Base-by-base conservation (phyloP, 1,140 invertebrate genomes). In the Bombus haemorrhoidalis region DNA sequence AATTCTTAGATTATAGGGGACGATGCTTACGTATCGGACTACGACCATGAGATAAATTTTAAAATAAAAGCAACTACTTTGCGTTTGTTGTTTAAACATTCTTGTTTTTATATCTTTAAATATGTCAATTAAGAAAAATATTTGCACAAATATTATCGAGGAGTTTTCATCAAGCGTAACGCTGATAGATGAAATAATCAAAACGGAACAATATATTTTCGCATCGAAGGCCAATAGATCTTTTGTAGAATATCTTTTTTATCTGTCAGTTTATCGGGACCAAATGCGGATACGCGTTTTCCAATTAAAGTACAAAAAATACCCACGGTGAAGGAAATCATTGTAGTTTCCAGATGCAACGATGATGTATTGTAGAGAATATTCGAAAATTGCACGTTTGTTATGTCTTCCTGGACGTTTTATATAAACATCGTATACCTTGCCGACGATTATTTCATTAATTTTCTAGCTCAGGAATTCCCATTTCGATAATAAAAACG, bases 371-470 rank as follows among this genome's bases (percentile, higher is more conserved):
- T 8, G 6, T 12, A 22, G 22, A 37, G 75, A 25, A 34, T 47
- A 75, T 83, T 64, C n/a, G 32, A 83, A 83, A 74, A 75, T 83
- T 62, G n/a, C 80, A 8, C 32, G 37, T 28, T 41, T 71, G 15
- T 37, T 22, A 62, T 39, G 37, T 2, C 25, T 22, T 25, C 32
- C 28, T 8, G 18, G 3, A 3, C 28, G n/a, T 57, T 12, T 43
- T n/a, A 43, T 28, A 74, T 41, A 53, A 78, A 25, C 22, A 18
- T 68, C 22, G 22, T 78, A 77, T 71, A 77, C 69, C 43, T 57
- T 59, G 1, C 9, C 34, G 0, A 9, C 13, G 4, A 73, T 62
- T 39, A 57, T 74, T 53, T 12, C 41, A 62, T 78, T 64, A 28
- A 53, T 53, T 80, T 68, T 47, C 10, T 15, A 28, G 74, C 47